Conservation (phyloP, 2,113 vertebrate genomes). For the Etheostoma cragini region DNA sequence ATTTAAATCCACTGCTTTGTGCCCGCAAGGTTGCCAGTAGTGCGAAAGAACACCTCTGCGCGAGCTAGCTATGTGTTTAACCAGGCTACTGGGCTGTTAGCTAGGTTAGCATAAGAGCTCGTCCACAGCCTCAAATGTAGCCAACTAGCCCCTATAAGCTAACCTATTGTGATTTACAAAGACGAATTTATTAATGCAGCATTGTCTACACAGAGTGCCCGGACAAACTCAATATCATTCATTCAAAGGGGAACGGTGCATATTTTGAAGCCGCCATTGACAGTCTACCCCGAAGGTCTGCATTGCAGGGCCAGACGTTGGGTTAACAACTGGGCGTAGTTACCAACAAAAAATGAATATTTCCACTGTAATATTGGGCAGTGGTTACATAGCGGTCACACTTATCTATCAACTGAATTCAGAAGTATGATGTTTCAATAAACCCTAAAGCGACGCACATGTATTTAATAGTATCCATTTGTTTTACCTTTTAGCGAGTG, state of each 20-base stretch:
- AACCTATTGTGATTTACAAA: neutral
- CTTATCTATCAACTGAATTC: rapidly evolving
- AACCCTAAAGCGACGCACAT: conserved; percentile 17
- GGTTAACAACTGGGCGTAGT: conserved; percentile 80
- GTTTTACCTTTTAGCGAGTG: conserved; percentile 82
- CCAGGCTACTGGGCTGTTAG: conserved; percentile 48
- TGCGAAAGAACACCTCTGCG: conserved; percentile 16
- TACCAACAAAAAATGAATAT: conserved; percentile 35
- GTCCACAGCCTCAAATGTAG: neutral
- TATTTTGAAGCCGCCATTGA: conserved; percentile 69
- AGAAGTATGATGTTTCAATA: neutral
- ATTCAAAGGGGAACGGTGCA: conserved; percentile 52
- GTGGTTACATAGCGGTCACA: neutral
- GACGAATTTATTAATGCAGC: neutral
- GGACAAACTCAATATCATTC: conserved; percentile 3
- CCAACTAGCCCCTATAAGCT: neutral
- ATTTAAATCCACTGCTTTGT: conserved; percentile 24
- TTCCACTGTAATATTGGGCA: neutral
- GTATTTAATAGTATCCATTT: conserved; percentile 45
- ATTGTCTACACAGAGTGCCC: neutral
- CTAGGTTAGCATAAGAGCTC: conserved; percentile 61
- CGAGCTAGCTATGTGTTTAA: conserved; percentile 44
- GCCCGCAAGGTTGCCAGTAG: conserved; percentile 44
- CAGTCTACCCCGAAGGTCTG: conserved; percentile 73
- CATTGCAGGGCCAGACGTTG: conserved; percentile 78